phyloP scores from a whole-genome alignment of 2,888 invertebrate genomes.

The Caenorhabditis panamensis region DNA sequence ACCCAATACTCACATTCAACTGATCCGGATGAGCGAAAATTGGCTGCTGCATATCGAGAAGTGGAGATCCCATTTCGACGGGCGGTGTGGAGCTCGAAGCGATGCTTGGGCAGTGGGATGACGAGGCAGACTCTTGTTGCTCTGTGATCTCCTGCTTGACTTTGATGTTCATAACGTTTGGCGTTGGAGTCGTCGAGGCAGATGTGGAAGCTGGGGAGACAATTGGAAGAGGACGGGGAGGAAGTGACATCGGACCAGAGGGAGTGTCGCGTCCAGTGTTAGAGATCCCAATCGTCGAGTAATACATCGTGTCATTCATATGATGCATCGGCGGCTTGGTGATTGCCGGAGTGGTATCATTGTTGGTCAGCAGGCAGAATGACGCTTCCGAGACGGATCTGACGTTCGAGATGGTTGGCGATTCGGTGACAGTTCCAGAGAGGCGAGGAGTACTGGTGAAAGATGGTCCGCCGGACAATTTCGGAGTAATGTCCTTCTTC shows the following conservation, averaged over 20 bases:
- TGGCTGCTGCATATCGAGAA: not conserved
- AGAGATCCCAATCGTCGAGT: slow-evolving; percentile 16
- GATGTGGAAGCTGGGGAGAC: slow-evolving; percentile 12
- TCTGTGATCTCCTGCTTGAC: slow-evolving; percentile 30
- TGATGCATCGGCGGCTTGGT: not conserved
- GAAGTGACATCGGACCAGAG: not conserved
- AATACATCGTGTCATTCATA: slow-evolving; percentile 21
- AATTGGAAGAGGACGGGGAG: not conserved
- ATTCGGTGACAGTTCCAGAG: not conserved
- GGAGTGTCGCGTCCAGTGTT: not conserved
- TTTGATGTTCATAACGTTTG: not conserved
- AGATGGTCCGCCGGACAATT: slow-evolving; percentile 14
- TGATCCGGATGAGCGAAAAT: slow-evolving; percentile 16
- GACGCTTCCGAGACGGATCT: slow-evolving; percentile 38
- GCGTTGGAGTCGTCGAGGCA: slow-evolving; percentile 4
- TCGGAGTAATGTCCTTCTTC: not conserved
- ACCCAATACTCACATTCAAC: slow-evolving; percentile 8
- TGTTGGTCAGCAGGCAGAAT: slow-evolving; percentile 17
- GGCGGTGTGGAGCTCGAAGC: slow-evolving; percentile 13
- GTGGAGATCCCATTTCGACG: not conserved
- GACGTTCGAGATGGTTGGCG: slow-evolving; percentile 43
- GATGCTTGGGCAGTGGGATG: slow-evolving; percentile 29
- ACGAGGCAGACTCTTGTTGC: not conserved
- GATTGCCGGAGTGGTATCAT: not conserved
- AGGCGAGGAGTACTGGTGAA: slow-evolving; percentile 42